These are phyloP conservation scores for Caloenas nicobarica DNA, from an alignment of 2,113 vertebrate genomes.

Conservation along the genomic window DNA sequence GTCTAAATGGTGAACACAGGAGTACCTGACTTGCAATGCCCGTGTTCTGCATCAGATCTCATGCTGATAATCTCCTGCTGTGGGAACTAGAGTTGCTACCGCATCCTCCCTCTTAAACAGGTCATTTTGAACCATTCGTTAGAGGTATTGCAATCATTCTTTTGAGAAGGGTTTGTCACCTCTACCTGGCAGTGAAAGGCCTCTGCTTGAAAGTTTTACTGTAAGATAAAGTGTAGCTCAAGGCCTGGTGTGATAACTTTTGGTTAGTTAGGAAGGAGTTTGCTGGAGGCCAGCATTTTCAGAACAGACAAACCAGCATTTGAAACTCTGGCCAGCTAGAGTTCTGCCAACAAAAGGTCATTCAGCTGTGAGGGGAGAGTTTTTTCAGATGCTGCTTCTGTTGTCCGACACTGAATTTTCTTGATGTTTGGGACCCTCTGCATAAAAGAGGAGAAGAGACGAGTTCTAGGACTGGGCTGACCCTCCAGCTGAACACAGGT, in stretches of 20 bases:
- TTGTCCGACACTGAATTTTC: background rate
- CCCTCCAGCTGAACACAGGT: background rate
- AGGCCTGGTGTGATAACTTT: background rate
- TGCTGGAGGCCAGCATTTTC: background rate
- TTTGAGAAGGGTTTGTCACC: background rate
- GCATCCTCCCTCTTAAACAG: background rate
- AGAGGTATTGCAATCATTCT: background rate
- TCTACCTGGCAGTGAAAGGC: background rate
- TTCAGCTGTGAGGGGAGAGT: background rate
- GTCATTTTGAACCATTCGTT: background rate
- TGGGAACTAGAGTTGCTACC: background rate
- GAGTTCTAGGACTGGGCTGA: background rate
- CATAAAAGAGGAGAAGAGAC: background rate
- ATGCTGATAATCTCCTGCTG: background rate
- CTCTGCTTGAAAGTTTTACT: background rate
- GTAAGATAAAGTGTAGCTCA: background rate
- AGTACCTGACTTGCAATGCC: background rate
- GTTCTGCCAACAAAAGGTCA: background rate
- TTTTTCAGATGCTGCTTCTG: background rate
- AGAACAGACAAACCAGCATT: background rate
- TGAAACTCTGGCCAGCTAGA: background rate
- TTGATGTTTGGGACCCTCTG: background rate
- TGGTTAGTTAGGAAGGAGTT: background rate
- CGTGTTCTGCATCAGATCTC: background rate
- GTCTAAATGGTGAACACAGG: background rate